phyloP scores from a whole-genome alignment of 2,113 vertebrate genomes.

The Oenanthe oenanthe region DNA sequence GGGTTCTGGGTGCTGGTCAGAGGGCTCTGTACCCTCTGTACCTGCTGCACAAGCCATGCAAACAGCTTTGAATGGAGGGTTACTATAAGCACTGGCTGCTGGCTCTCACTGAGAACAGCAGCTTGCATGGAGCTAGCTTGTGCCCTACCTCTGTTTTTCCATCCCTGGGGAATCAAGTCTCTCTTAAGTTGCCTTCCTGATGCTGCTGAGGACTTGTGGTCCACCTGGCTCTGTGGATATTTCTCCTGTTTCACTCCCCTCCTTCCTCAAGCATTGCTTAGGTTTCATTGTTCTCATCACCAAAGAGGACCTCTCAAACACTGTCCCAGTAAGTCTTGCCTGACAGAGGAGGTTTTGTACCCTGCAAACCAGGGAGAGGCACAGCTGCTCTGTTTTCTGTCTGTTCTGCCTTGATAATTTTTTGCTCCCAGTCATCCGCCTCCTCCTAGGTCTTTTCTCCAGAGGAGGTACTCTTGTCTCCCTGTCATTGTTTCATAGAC shows the following conservation, averaged over 20 bases:
- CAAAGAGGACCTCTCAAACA: background rate
- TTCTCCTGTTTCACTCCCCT: background rate
- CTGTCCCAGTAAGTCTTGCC: background rate
- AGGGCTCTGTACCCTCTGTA: background rate
- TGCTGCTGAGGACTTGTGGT: background rate
- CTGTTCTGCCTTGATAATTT: conserved; percentile 13
- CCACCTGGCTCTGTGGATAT: background rate
- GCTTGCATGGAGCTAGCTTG: background rate
- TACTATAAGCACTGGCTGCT: background rate
- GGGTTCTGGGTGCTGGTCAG: background rate
- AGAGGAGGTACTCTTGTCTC: conserved; percentile 51
- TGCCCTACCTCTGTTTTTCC: background rate
- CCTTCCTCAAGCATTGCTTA: background rate
- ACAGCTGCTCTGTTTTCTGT: background rate
- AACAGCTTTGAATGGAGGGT: background rate
- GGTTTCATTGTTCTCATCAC: background rate
- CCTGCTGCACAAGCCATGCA: background rate
- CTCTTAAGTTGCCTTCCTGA: background rate
- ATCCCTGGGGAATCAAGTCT: background rate
- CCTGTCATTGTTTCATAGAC: conserved; percentile 59
- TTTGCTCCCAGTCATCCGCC: conserved; percentile 17
- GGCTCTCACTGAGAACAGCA: background rate
- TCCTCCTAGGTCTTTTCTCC: conserved; percentile 43
- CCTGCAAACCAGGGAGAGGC: background rate
- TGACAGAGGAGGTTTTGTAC: background rate